These are phyloP conservation scores for Stomorhina lunata DNA, from an alignment of 2,888 invertebrate genomes.

Conservation along the genomic window DNA sequence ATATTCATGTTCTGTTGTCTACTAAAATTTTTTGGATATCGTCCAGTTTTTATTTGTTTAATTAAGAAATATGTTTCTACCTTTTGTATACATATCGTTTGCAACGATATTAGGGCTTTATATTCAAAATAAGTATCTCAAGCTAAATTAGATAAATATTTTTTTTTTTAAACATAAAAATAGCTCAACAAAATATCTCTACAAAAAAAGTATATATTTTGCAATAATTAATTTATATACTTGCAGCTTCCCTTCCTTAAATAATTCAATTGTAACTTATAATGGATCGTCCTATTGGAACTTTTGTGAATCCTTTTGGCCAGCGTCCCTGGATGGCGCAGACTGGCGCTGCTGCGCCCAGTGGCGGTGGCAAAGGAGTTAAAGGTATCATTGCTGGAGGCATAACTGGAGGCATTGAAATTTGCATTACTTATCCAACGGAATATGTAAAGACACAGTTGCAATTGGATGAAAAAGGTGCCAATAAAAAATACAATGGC, in stretches of 20 bases:
- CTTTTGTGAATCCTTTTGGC: conserved; percentile 75
- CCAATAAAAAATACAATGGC: conserved; percentile 85
- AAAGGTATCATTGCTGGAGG: conserved; percentile 98
- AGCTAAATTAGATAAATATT: no score
- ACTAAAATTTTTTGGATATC: no score
- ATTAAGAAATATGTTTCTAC: no score
- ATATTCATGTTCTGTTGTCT: no score
- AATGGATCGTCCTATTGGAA: conserved; percentile 72
- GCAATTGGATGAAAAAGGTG: conserved; percentile 95
- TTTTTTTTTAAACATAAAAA: no score
- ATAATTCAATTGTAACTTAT: background rate
- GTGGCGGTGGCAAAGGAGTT: conserved; percentile 84
- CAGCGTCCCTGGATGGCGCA: conserved; percentile 85
- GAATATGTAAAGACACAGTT: conserved; percentile 99
- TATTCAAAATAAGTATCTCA: no score
- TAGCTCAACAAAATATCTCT: no score
- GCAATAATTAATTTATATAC: background rate
- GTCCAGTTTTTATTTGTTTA: no score
- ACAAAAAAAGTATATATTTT: background rate
- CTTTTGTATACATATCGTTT: no score
- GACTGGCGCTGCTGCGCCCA: conserved; percentile 84
- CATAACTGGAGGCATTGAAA: conserved; percentile 98
- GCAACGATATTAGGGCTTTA: no score
- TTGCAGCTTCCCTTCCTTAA: conserved; percentile 4
- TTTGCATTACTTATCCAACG: conserved; percentile 99